phyloP scores from a whole-genome alignment of 2,888 invertebrate species.

The Tenthredo scrophulariae region DNA sequence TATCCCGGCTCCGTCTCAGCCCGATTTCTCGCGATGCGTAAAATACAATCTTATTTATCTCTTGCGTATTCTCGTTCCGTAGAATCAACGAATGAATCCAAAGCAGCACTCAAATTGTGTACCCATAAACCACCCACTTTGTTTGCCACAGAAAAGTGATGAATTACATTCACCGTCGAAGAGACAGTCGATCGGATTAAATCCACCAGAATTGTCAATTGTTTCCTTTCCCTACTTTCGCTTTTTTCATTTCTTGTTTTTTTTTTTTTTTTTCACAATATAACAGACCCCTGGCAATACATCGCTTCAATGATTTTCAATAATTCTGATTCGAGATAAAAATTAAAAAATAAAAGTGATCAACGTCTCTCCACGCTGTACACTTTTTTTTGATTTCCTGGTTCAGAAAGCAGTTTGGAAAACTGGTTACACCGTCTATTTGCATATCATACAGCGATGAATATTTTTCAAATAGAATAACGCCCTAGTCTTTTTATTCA shows the following conservation, averaged over 20 bases:
- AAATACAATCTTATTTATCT: slow-evolving; percentile 17
- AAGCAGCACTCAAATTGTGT: slow-evolving; percentile 19
- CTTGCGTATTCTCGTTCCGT: neutral
- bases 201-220: neutral
- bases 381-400: too few species aligned
- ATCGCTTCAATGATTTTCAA: too few species aligned
- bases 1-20: neutral
- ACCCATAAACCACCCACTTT: neutral
- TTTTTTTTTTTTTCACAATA: too few species aligned
- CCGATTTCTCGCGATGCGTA: slow-evolving; percentile 10
- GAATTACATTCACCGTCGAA: slow-evolving; percentile 26
- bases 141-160: slow-evolving; percentile 3
- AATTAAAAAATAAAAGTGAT: too few species aligned
- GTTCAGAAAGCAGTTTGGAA: too few species aligned
- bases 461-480: neutral
- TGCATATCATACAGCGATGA: neutral
- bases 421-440: too few species aligned
- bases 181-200: neutral
- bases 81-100: neutral
- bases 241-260: neutral
- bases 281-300: too few species aligned
- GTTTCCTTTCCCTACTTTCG: neutral
- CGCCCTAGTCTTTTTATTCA: neutral
- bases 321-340: too few species aligned
- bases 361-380: too few species aligned